Percentiles rank a stretch among this genome's conserved stretches.
Evolutionary conservation across 2,113 vertebrate genomes (phyloP).

Genomic region (Phodopus roborovskii): DNA sequence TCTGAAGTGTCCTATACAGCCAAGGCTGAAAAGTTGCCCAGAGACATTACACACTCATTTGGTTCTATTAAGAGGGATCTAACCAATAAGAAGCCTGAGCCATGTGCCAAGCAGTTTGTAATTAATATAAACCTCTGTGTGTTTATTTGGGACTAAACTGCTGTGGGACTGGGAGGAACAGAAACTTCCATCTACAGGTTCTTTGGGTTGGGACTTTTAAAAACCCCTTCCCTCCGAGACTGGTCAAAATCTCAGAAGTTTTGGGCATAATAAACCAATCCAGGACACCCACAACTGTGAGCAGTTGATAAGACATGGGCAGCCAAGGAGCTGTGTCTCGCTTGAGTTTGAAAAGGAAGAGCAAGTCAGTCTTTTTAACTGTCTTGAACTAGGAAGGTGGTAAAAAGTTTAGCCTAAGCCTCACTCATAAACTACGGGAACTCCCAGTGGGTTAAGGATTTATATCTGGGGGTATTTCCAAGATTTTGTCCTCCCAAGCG

Average conservation of each 20-base stretch:
- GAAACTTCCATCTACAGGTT: background rate
- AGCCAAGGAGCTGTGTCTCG: slow-evolving; percentile 32
- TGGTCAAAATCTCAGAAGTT: slow-evolving; percentile 36
- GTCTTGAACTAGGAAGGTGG: slow-evolving; percentile 69
- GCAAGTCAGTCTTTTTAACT: slow-evolving; percentile 45
- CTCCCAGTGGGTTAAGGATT: slow-evolving; percentile 70
- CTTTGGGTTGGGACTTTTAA: background rate
- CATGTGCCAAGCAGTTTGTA: no score
- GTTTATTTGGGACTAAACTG: no score
- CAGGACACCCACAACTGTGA: slow-evolving; percentile 45
- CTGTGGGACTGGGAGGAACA: no score
- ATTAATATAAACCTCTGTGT: no score
- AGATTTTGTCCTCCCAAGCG: slow-evolving; percentile 75
- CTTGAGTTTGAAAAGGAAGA: slow-evolving; percentile 48
- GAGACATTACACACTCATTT: background rate
- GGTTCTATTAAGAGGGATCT: no score
- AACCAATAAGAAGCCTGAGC: no score
- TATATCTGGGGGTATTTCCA: slow-evolving; percentile 69
- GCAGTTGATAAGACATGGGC: slow-evolving; percentile 44
- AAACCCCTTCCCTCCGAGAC: background rate
- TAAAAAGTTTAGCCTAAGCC: slow-evolving; percentile 78
- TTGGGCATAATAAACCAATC: background rate
- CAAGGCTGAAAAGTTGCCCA: background rate
- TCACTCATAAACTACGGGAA: slow-evolving; percentile 74
- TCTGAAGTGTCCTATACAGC: background rate